phyloP scores from a whole-genome alignment of 2,888 invertebrate genomes.

The Cyclophora albipunctata region DNA sequence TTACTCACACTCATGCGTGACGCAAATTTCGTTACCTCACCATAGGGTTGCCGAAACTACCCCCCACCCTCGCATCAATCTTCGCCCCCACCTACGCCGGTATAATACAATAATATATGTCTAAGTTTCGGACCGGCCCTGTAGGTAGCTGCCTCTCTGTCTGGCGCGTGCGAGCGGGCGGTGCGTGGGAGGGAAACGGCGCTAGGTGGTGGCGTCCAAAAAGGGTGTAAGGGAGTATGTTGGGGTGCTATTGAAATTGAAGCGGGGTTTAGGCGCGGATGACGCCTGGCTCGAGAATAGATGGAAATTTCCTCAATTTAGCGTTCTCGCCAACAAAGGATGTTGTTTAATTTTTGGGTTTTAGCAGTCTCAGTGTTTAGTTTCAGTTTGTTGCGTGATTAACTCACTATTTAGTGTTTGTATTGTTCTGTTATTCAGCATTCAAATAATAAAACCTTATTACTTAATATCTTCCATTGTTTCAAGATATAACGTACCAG shows the following conservation, averaged over 20 bases:
- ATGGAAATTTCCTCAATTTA: slow-evolving; percentile 76
- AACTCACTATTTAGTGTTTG: slow-evolving; percentile 43
- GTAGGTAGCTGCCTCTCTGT: slow-evolving; percentile 54
- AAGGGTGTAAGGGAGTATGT: slow-evolving; percentile 72
- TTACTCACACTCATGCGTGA: slow-evolving; percentile 51
- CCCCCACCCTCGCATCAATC: slow-evolving; percentile 67
- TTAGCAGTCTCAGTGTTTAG: slow-evolving; percentile 37
- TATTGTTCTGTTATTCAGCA: slow-evolving; percentile 23
- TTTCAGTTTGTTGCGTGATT: no score
- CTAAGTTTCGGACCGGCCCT: slow-evolving; percentile 75
- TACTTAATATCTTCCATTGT: no score
- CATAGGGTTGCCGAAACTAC: slow-evolving; percentile 73
- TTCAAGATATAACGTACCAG: no score
- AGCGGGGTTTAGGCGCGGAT: slow-evolving; percentile 75
- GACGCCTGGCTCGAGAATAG: slow-evolving; percentile 75
- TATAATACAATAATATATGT: slow-evolving; percentile 76
- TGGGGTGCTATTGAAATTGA: slow-evolving; percentile 75
- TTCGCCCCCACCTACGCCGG: slow-evolving; percentile 72
- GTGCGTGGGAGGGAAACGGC: slow-evolving; percentile 35
- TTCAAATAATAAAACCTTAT: no score
- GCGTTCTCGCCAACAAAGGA: slow-evolving; percentile 74
- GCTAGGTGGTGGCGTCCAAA: slow-evolving; percentile 64
- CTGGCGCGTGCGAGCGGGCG: slow-evolving; percentile 20
- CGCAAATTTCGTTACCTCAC: slow-evolving; percentile 69
- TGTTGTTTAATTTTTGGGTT: slow-evolving; percentile 74